Base-by-base conservation (phyloP, 2,888 invertebrate species). In the Acrobasis consociella region DNA sequence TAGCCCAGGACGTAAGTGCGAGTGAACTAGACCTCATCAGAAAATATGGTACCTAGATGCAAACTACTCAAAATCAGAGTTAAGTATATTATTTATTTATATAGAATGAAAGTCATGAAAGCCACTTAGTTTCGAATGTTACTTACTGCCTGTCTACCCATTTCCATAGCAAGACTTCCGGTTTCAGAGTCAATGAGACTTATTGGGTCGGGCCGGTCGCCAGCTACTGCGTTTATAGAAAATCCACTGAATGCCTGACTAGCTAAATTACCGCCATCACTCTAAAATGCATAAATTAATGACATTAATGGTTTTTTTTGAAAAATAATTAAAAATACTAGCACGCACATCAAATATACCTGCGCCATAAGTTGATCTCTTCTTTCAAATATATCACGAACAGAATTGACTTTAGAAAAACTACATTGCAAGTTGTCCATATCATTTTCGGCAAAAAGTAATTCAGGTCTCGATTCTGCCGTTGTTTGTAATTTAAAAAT, bases 171-270 rank as follows among this genome's bases (percentile, higher is more conserved):
- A 46, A 80, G 31, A 68, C 85, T 88, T n/a, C 86, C 86, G 49
- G 88, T 86, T 67, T 89, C 89, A 1, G 89, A 87, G 64, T 91
- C 88, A 0, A 87, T 72, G n/a, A 82, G 72, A 66, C 84, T 86
- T 0, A 85, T 71, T 52, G 75, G 77, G 71, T 90, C 85, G 5
- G 78, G 80, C 63, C 82, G 83, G 64, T 89, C 86, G 1, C 86
- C 83, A n/a, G 72, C 69, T 16, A 81, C 65, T 0, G 71, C 74
- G 53, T 85, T 77, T 58, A 90, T 78, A 16, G 90, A 88, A 69
- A 85, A 89, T 0, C 89, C 89, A 72, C 91, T 91, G 59, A 90
- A 90, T 3, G 81, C 86, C 71, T 86, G 88, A 59, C 71, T 66
- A 15, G 86, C 82, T 49, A 86, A 64, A 13, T 74, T 64, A 37